A percentile compares a stretch with the other conserved stretches of the same genome.
Evolutionary conservation across 2,113 vertebrate species (phyloP).

Genomic region (Corapipo altera): DNA sequence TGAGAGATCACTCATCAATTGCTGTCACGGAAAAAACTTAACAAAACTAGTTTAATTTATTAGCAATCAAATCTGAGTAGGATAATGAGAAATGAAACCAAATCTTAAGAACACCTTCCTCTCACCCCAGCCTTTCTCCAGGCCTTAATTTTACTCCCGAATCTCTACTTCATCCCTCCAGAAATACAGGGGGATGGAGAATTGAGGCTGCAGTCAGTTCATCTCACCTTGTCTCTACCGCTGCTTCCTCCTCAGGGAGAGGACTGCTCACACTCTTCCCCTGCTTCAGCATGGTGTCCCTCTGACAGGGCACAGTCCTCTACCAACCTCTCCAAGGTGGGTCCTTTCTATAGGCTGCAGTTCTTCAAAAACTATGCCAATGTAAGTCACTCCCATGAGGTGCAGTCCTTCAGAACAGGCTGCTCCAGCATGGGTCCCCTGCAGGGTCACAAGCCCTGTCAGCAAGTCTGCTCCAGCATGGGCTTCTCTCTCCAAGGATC

Average conservation of each 20-base stretch:
- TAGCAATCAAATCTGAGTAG: background rate
- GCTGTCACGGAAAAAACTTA: background rate
- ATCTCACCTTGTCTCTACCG: background rate
- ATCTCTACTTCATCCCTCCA: fast-evolving
- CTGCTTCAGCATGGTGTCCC: background rate
- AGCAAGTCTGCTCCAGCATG: background rate
- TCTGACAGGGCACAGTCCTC: background rate
- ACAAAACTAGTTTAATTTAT: background rate
- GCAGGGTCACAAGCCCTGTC: background rate
- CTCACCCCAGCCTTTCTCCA: background rate
- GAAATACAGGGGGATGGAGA: background rate
- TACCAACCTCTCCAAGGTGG: background rate
- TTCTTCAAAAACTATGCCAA: background rate
- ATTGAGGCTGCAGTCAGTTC: background rate
- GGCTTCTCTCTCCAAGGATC: background rate
- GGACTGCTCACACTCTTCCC: no score
- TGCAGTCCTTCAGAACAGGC: background rate
- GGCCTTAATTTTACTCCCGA: background rate
- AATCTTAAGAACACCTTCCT: background rate
- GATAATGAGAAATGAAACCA: background rate
- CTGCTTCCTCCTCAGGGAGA: background rate
- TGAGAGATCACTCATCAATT: background rate
- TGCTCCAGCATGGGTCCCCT: fast-evolving
- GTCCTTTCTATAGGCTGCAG: background rate
- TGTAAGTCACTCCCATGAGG: background rate